Conservation (phyloP, 2,797 vertebrate genomes). For the Tympanoctomys barrerae region DNA sequence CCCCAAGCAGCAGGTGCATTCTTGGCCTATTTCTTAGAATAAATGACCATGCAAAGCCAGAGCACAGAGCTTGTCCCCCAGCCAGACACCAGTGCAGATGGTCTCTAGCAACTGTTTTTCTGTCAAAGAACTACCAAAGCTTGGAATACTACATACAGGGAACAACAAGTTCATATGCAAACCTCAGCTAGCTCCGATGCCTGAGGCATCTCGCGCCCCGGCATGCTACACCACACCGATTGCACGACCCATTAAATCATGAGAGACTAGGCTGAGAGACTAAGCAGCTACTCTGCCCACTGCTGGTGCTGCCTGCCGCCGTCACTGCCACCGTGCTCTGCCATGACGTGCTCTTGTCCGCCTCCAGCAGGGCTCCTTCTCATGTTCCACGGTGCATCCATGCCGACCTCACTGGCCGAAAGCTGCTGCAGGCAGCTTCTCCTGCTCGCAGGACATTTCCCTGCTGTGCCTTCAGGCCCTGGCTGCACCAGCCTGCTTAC, state of each 20-base stretch:
- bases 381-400: neutral
- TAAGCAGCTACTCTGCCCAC: neutral
- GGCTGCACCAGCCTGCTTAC: neutral
- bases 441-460: no score
- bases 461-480: neutral
- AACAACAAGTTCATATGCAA: neutral
- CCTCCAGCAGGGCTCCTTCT: neutral
- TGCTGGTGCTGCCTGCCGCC: no score
- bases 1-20: neutral
- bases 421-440: neutral
- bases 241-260: neutral
- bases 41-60: neutral
- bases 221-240: neutral
- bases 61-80: neutral
- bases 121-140: neutral
- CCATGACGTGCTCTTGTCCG: fast-evolving
- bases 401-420: neutral
- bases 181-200: neutral
- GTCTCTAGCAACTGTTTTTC: neutral
- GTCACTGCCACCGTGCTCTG: neutral
- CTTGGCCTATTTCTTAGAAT: neutral
- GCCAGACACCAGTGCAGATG: neutral
- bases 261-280: neutral
- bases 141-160: neutral
- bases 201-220: neutral